These are phyloP conservation scores for Valencia hispanica DNA, from an alignment of 2,797 vertebrate species.

Conservation along the genomic window DNA sequence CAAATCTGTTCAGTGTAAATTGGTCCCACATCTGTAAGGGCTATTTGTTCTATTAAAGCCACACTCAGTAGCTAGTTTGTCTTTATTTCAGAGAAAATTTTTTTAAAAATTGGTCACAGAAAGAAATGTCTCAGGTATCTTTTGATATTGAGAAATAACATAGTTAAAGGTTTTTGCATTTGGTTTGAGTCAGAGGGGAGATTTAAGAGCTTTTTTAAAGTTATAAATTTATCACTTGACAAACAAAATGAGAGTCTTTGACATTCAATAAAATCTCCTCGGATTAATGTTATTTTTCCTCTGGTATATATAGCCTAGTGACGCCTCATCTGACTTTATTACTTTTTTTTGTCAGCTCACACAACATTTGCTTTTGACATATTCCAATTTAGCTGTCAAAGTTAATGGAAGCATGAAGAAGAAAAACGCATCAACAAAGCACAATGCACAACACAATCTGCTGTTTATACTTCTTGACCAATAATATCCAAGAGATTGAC, in stretches of 20 bases:
- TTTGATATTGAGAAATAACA: neutral
- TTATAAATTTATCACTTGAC: neutral
- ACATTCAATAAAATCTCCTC: neutral
- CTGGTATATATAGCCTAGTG: neutral
- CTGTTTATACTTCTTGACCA: slow-evolving; percentile 12
- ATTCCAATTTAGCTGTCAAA: slow-evolving; percentile 64
- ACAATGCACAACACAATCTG: neutral
- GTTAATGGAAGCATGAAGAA: slow-evolving; percentile 20
- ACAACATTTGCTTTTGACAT: slow-evolving; percentile 33
- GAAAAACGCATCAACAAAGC: neutral
- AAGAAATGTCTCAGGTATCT: neutral
- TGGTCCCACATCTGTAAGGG: neutral
- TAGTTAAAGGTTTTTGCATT: slow-evolving; percentile 5
- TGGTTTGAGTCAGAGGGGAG: neutral
- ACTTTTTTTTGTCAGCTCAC: slow-evolving; percentile 34
- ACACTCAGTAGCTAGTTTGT: neutral
- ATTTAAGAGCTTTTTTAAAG: slow-evolving; percentile 7
- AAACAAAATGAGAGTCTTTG: neutral
- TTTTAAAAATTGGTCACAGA: neutral
- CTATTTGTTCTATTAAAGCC: neutral
- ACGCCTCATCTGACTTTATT: slow-evolving; percentile 13
- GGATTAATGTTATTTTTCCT: slow-evolving; percentile 8
- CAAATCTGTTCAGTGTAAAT: neutral
- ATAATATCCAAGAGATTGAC: slow-evolving; percentile 23
- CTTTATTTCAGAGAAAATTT: neutral